Conservation (phyloP, 2,113 vertebrate genomes). For the Urocitellus parryii region DNA sequence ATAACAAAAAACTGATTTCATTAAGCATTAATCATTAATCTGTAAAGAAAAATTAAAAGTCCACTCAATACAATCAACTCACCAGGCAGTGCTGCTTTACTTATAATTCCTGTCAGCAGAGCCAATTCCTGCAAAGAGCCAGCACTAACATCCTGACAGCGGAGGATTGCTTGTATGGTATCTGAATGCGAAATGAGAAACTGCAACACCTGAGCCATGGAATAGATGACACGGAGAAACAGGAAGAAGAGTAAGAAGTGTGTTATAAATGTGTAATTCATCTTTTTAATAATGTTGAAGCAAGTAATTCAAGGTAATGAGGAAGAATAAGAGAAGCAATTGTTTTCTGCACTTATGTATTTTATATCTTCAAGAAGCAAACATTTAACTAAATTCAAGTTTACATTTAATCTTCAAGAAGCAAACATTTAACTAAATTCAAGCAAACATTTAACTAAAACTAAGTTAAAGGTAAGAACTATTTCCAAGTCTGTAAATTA, state of each 20-base stretch:
- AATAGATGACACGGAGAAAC: not conserved
- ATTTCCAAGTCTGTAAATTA: slow-evolving; percentile 1
- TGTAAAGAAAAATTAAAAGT: not conserved
- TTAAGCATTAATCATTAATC: not conserved
- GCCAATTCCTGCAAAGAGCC: slow-evolving; percentile 96
- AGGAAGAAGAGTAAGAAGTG: not conserved
- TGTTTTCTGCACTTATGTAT: not conserved
- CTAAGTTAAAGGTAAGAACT: not conserved
- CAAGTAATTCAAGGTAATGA: not conserved
- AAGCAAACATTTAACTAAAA: not conserved
- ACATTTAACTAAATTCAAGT: not conserved
- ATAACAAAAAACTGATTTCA: not conserved
- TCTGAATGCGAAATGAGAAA: slow-evolving; percentile 97
- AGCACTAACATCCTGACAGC: slow-evolving; percentile 93
- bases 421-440: slow-evolving; percentile 15
- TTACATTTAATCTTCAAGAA: too few species aligned
- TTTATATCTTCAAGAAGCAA: slow-evolving; percentile 55
- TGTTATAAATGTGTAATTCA: not conserved
- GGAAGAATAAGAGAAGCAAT: not conserved
- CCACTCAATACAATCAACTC: slow-evolving; percentile 33
- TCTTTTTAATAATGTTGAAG: not conserved
- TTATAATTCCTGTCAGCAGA: slow-evolving; percentile 96
- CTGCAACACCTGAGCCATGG: slow-evolving; percentile 91
- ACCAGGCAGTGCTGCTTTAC: slow-evolving; percentile 98
- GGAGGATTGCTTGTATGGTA: slow-evolving; percentile 95